A percentile compares a stretch with the other conserved stretches of the same genome.
Conservation (phyloP, 2,113 vertebrate species). For the Varanus salvator region DNA sequence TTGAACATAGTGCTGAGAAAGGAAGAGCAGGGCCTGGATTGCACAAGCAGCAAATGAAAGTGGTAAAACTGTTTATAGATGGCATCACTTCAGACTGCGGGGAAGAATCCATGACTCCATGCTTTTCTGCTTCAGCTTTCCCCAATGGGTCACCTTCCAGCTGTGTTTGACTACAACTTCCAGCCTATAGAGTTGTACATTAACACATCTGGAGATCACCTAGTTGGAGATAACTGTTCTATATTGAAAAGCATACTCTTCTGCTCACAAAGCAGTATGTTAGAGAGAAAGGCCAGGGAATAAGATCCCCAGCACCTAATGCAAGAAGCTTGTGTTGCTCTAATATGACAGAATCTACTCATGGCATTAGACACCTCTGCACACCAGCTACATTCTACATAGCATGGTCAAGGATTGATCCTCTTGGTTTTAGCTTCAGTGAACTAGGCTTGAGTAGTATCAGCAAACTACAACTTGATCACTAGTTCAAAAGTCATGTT, state of each 20-base stretch:
- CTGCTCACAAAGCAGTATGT: not conserved
- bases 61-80: not conserved
- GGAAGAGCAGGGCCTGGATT: not conserved
- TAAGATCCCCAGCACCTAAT: not conserved
- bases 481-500: not conserved
- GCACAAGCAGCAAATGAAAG: not conserved
- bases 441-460: not conserved
- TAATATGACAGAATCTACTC: too few relatives aligned
- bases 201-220: too few relatives aligned
- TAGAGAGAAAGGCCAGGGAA: not conserved
- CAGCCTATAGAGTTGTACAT: not conserved
- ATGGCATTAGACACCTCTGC: too few relatives aligned
- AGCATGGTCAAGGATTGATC: not conserved
- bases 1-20: not conserved
- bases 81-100: not conserved
- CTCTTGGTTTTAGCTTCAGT: not conserved
- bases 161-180: too few relatives aligned
- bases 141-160: too few relatives aligned
- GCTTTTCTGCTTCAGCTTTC: not conserved
- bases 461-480: too few relatives aligned
- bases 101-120: not conserved
- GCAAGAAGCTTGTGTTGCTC: too few relatives aligned
- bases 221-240: not conserved
- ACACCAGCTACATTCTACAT: not conserved
- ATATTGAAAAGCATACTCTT: not conserved